phyloP scores from a whole-genome alignment of 2,888 invertebrate genomes.

The Tillus elongatus region DNA sequence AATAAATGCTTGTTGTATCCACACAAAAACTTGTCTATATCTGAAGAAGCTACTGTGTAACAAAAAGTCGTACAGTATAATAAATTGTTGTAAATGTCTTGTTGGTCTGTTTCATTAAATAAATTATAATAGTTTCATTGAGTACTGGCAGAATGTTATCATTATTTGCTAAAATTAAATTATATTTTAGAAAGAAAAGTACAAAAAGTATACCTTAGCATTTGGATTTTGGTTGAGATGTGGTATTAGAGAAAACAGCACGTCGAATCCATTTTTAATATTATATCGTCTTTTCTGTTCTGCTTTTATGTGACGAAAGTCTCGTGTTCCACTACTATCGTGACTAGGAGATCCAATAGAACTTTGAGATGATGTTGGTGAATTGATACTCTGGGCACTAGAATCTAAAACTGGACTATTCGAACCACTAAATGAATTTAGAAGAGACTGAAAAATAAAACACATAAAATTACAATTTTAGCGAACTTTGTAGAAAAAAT shows the following conservation, averaged over 20 bases:
- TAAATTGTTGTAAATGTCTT: too few relatives aligned
- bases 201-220: conserved; percentile 76
- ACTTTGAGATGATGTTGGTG: conserved; percentile 55
- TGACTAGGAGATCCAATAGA: conserved; percentile 40
- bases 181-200: too few relatives aligned
- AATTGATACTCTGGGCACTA: conserved; percentile 43
- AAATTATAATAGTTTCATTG: too few relatives aligned
- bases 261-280: conserved; percentile 94
- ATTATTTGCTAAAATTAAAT: too few relatives aligned
- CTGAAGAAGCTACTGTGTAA: too few relatives aligned
- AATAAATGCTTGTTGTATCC: too few relatives aligned
- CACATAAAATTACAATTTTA: conserved; percentile 1
- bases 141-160: too few relatives aligned
- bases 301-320: conserved; percentile 83
- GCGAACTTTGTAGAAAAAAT: too few relatives aligned
- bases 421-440: conserved; percentile 34
- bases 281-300: conserved; percentile 94
- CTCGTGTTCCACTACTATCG: conserved; percentile 48
- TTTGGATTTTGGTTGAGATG: conserved; percentile 83
- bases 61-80: too few relatives aligned
- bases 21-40: too few relatives aligned
- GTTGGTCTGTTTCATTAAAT: too few relatives aligned
- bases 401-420: conserved; percentile 41
- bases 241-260: conserved; percentile 85
- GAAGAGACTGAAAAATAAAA: conserved; percentile 26